Base-by-base conservation (phyloP, 2,113 vertebrate species). In the Bubo bubo region DNA sequence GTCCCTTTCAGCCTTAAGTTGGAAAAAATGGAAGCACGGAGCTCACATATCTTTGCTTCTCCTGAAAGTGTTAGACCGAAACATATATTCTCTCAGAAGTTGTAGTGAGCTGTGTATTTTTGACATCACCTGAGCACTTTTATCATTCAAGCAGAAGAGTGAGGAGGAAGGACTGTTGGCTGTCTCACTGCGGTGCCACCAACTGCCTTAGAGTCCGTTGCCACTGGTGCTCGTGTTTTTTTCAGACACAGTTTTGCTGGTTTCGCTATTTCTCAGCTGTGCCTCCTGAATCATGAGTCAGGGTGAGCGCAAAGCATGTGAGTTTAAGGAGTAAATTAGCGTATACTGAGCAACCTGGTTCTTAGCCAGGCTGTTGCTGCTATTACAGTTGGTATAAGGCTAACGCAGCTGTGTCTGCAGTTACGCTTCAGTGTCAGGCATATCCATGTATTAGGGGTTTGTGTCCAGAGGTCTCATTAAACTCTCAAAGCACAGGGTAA, bases 191-290 rank as follows among this genome's bases (percentile, higher is more conserved):
- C 73, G 5, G 49, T 3, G 62, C 32, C 84, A 37, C 26, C 0
- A 1, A 8, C 59, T 3, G 2, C 58, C 39, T 18, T 27, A 7
- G 2, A 37, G 43, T n/a, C 86, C 52, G 24, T 71, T 2, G 1
- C 56, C 6, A 0, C 39, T 52, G 20, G 19, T n/a, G 39, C 91
- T 1, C 2, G 18, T 2, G 0, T 9, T 35, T 37, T 12, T 12
- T 66, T 27, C 72, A 26, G 76, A 27, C 1, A 8, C 37, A 53
- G 35, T 18, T 41, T 68, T 0, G 4, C 35, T 64, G 79, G 32
- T 22, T 68, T 60, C 4, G 2, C 62, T 22, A 6, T 75, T 75
- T 67, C 56, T 80, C 66, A 39, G 89, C 71, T 58, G 34, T 34
- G 18, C 60, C 47, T 71, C 37, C 53, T 37, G n/a, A 10, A 3